These are phyloP conservation scores for Bombus waltoni DNA, from an alignment of 1,140 invertebrate genomes.

Conservation along the genomic window DNA sequence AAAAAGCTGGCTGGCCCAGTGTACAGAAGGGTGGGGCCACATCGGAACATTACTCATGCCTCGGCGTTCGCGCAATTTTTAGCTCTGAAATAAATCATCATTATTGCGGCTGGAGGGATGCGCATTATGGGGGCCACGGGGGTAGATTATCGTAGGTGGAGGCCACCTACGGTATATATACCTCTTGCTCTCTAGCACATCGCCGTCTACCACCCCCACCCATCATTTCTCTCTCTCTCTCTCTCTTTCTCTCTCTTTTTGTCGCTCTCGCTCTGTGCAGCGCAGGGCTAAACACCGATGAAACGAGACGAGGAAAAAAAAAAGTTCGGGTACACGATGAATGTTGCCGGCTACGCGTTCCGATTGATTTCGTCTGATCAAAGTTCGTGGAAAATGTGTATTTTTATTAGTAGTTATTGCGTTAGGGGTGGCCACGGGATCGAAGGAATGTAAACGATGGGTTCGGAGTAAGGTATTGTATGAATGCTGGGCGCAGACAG, in stretches of 20 bases:
- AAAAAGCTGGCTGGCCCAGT: constrained; percentile 72
- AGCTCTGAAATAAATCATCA: constrained; percentile 82
- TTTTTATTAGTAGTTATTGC: not conserved
- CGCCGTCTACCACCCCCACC: not conserved
- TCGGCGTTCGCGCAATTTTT: constrained; percentile 80
- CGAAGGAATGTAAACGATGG: not conserved
- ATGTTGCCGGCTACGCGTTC: not conserved
- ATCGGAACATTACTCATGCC: constrained; percentile 80
- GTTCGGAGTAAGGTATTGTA: not conserved
- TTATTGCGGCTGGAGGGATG: constrained; percentile 80
- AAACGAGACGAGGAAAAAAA: not conserved
- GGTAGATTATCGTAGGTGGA: constrained; percentile 78
- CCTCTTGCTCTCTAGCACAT: not conserved
- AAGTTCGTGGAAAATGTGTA: not conserved
- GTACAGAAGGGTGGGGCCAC: constrained; percentile 70
- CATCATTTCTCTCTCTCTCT: no score
- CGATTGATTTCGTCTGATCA: not conserved
- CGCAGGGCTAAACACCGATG: constrained; percentile 53
- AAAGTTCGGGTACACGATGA: not conserved
- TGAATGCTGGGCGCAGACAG: not conserved
- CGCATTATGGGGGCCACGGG: constrained; percentile 77
- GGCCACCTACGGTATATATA: constrained; percentile 44
- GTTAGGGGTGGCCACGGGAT: not conserved
- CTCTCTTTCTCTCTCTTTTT: no score
- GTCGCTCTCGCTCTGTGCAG: not conserved